Percentiles rank a stretch among this genome's conserved stretches.
These are phyloP conservation scores for Volucella inflata DNA, from an alignment of 2,888 invertebrate genomes.

Conservation along the genomic window DNA sequence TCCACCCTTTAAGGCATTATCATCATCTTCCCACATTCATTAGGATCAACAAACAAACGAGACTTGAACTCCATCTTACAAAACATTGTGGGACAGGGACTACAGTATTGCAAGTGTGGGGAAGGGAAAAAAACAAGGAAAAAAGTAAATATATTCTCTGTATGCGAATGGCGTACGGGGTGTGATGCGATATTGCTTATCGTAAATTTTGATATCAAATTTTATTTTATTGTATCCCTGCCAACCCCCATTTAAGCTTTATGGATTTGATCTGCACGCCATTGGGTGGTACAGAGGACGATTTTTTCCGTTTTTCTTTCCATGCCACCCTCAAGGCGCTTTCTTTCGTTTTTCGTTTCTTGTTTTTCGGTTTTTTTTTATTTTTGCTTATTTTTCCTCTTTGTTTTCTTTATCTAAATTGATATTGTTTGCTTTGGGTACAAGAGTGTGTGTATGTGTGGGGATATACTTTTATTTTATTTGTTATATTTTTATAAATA, in stretches of 20 bases:
- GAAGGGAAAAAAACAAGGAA: neutral
- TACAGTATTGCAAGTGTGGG: neutral
- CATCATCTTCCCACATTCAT: slow-evolving; percentile 43
- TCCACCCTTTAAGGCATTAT: slow-evolving; percentile 35
- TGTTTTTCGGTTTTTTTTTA: no score
- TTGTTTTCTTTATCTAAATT: slow-evolving; percentile 77
- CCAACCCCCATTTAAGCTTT: slow-evolving; percentile 73
- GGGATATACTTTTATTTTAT: slow-evolving; percentile 67
- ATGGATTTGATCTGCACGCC: slow-evolving; percentile 74
- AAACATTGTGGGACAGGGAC: slow-evolving; percentile 26
- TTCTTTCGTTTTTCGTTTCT: slow-evolving; percentile 59
- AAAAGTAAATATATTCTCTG: slow-evolving; percentile 78
- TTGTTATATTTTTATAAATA: slow-evolving; percentile 65
- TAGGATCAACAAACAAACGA: slow-evolving; percentile 46
- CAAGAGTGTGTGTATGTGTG: slow-evolving; percentile 51
- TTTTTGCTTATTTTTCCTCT: no score
- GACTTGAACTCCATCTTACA: slow-evolving; percentile 15
- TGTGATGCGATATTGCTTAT: slow-evolving; percentile 80
- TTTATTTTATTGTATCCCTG: slow-evolving; percentile 77
- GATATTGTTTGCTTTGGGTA: slow-evolving; percentile 77
- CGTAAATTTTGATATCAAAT: slow-evolving; percentile 78
- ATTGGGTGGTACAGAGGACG: slow-evolving; percentile 65
- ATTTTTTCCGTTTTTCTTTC: slow-evolving; percentile 43
- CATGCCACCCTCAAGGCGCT: slow-evolving; percentile 39
- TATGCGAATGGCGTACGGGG: slow-evolving; percentile 85